Conservation (phyloP, 2,888 invertebrate genomes). For the Eupithecia pulchellata region DNA sequence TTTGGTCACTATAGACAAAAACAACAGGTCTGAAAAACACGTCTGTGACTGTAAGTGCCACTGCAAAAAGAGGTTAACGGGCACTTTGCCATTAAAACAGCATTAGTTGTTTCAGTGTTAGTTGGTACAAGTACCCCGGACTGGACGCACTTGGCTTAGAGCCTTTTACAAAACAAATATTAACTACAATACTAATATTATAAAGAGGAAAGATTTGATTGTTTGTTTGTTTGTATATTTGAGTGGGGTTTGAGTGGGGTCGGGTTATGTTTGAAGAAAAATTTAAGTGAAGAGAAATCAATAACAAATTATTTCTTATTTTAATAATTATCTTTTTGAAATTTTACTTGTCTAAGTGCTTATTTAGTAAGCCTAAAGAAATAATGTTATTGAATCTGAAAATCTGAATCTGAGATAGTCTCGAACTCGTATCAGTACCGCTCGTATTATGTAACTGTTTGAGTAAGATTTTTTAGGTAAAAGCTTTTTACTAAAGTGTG, state of each 20-base stretch:
- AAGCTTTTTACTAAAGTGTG: conserved; percentile 44
- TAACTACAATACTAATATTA: no score
- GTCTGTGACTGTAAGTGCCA: not conserved
- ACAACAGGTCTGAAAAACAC: conserved; percentile 7
- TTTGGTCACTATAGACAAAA: conserved; percentile 5
- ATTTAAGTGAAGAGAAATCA: no score
- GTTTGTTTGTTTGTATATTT: no score
- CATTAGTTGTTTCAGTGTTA: conserved; percentile 50
- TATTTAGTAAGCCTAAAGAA: no score
- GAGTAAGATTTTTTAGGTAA: conserved; percentile 42
- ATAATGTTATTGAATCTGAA: no score
- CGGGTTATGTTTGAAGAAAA: conserved; percentile 42
- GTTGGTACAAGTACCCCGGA: conserved; percentile 33
- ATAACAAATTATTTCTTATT: no score
- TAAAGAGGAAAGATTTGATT: no score
- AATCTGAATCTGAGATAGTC: no score
- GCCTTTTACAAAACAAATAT: conserved; percentile 50
- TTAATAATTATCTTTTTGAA: no score
- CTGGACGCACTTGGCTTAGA: conserved; percentile 36
- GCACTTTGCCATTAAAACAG: conserved; percentile 51
- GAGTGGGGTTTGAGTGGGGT: conserved; percentile 49
- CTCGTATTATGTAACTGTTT: conserved; percentile 44
- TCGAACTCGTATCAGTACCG: conserved; percentile 47
- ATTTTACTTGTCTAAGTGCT: no score
- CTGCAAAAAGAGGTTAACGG: conserved; percentile 16